Evolutionary conservation across 2,888 invertebrate species (phyloP).

Genomic region (Latrodectus elegans): DNA sequence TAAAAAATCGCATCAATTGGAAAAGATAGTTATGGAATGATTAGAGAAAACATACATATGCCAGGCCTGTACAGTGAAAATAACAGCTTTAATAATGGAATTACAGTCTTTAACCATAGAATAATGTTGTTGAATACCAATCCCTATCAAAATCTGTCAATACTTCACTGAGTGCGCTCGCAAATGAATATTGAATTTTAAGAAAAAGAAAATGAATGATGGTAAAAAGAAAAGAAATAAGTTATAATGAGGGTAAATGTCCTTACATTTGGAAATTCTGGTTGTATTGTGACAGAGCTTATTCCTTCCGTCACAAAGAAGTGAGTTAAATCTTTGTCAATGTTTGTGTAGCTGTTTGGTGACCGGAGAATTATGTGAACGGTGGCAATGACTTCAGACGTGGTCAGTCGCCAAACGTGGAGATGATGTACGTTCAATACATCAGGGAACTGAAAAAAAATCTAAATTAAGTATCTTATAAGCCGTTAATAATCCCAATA

Average conservation of each 20-base stretch:
- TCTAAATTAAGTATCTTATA: neutral
- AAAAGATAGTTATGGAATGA: too few species aligned
- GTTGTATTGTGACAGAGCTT: conserved; percentile 81
- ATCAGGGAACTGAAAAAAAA: conserved; percentile 79
- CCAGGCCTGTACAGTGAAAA: too few species aligned
- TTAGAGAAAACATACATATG: too few species aligned
- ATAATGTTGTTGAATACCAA: too few species aligned
- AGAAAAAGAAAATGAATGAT: too few species aligned
- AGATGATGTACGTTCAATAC: conserved; percentile 88
- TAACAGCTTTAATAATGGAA: too few species aligned
- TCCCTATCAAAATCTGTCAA: too few species aligned
- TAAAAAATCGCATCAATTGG: too few species aligned
- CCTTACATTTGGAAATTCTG: conserved; percentile 81
- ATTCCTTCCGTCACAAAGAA: conserved; percentile 70
- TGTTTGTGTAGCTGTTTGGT: conserved; percentile 77
- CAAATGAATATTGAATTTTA: too few species aligned
- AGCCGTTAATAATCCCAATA: too few species aligned
- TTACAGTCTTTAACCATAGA: too few species aligned
- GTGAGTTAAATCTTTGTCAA: conserved; percentile 50
- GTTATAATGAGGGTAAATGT: neutral
- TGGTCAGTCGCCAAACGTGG: conserved; percentile 91
- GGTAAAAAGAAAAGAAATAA: neutral
- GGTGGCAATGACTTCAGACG: conserved; percentile 86
- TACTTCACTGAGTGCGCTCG: too few species aligned
- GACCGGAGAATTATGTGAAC: conserved; percentile 86